phyloP scores from a whole-genome alignment of 2,113 vertebrate genomes.

The Scomber colias region DNA sequence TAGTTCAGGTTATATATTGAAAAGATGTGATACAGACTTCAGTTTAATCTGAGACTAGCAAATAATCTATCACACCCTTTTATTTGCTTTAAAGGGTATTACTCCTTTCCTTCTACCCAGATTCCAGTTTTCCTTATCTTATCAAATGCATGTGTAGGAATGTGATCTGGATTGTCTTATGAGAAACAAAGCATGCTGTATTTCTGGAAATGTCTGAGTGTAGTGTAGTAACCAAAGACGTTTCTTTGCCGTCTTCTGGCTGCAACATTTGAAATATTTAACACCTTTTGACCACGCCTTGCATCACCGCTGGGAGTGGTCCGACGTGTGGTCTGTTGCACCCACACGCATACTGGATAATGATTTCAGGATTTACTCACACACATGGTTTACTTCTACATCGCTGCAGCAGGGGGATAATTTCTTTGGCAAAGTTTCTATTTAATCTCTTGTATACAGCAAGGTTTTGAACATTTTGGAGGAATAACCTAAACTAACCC shows the following conservation, averaged over 20 bases:
- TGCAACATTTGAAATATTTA: neutral
- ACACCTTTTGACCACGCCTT: conserved; percentile 2
- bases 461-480: neutral
- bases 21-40: no score
- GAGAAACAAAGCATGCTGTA: neutral
- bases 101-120: neutral
- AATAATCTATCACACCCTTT: no score
- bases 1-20: neutral
- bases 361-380: neutral
- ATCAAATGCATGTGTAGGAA: neutral
- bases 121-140: neutral
- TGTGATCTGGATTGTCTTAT: neutral
- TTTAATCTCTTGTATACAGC: neutral
- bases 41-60: neutral
- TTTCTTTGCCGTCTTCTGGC: neutral
- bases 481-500: neutral
- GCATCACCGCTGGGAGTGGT: neutral
- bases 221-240: neutral
- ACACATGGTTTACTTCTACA: no score
- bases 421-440: neutral
- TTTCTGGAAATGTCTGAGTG: neutral
- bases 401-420: no score
- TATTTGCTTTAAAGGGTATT: neutral
- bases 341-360: conserved; percentile 5
- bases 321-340: neutral